phyloP scores from a whole-genome alignment of 2,888 invertebrate species.

The Watsonalla binaria region DNA sequence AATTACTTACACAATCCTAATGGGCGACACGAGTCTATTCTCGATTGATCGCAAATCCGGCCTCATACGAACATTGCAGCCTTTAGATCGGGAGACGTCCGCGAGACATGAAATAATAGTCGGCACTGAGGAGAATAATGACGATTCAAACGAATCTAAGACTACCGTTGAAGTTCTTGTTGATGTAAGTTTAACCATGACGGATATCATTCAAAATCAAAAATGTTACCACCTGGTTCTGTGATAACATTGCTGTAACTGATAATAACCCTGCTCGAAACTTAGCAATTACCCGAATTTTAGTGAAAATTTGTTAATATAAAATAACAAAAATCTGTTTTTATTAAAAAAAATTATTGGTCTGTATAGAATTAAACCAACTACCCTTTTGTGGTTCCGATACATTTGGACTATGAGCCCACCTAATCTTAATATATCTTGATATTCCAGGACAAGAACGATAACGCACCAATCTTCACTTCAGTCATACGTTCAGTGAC shows the following conservation, averaged over 20 bases:
- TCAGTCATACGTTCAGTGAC: constrained; percentile 90
- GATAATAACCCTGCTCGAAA: too few species aligned
- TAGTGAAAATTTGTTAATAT: too few species aligned
- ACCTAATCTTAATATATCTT: too few species aligned
- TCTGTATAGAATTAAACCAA: too few species aligned
- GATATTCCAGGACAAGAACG: constrained; percentile 86
- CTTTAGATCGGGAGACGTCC: constrained; percentile 88
- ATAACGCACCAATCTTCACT: constrained; percentile 92
- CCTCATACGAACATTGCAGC: constrained; percentile 84
- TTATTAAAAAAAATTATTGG: too few species aligned
- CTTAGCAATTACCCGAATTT: too few species aligned
- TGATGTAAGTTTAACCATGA: constrained; percentile 79
- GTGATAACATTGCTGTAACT: too few species aligned
- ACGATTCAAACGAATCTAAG: constrained; percentile 82
- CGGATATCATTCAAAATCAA: too few species aligned
- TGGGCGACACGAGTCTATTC: constrained; percentile 90
- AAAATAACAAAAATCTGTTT: too few species aligned
- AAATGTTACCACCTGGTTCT: too few species aligned
- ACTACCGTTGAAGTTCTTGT: constrained; percentile 86
- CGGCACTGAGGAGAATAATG: constrained; percentile 90
- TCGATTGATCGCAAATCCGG: constrained; percentile 90
- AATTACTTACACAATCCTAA: constrained; percentile 90
- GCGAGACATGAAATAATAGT: constrained; percentile 86
- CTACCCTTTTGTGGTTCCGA: too few species aligned
- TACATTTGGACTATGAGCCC: too few species aligned